Conservation (phyloP, 2,797 vertebrate species). For the Triplophysa yarkandensis region DNA sequence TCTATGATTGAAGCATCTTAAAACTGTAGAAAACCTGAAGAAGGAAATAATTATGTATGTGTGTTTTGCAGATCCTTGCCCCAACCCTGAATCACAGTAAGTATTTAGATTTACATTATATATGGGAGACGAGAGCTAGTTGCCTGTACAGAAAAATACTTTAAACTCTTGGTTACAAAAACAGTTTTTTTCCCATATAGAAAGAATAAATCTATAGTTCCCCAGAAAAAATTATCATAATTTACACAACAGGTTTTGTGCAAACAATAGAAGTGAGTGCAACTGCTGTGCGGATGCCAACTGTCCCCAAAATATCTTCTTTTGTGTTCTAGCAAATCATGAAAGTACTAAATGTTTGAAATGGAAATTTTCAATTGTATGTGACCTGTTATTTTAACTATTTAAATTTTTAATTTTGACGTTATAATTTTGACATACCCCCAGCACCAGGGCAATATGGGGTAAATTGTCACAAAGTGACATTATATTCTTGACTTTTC, state of each 20-base stretch:
- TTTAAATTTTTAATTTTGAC: too few relatives aligned
- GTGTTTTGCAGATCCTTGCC: conserved; percentile 49
- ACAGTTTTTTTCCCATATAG: neutral
- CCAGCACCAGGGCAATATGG: neutral
- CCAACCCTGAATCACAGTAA: conserved; percentile 47
- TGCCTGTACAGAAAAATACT: neutral
- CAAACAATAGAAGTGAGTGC: too few relatives aligned
- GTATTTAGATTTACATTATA: neutral
- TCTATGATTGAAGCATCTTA: neutral
- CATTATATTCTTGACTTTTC: neutral
- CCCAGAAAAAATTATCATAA: too few relatives aligned
- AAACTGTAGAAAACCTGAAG: conserved; percentile 5
- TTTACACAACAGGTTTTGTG: too few relatives aligned
- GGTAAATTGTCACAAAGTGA: neutral
- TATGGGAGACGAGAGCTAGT: conserved; percentile 7
- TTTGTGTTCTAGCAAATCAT: too few relatives aligned
- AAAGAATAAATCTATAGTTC: neutral
- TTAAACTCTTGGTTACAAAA: neutral
- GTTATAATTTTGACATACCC: too few relatives aligned
- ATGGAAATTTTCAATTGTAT: too few relatives aligned
- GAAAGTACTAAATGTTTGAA: too few relatives aligned
- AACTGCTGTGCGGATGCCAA: too few relatives aligned
- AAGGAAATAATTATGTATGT: neutral
- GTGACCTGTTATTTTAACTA: too few relatives aligned
- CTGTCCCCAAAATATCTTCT: too few relatives aligned